These are phyloP conservation scores for Acanthurus tractus DNA, from an alignment of 2,797 vertebrate species.

Conservation along the genomic window DNA sequence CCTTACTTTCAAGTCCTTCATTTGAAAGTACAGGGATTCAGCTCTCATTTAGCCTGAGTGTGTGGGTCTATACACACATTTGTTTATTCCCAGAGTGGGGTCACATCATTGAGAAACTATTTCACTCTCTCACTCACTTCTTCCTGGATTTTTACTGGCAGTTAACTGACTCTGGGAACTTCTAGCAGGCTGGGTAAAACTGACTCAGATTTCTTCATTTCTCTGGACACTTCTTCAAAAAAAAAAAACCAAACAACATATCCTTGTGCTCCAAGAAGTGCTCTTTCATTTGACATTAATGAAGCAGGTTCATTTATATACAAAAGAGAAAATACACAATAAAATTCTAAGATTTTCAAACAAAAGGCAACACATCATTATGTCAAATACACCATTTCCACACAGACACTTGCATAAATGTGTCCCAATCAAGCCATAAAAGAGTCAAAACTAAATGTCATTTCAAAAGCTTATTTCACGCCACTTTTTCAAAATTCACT, in stretches of 20 bases:
- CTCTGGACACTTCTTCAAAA: too few species aligned
- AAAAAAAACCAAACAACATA: conserved; percentile 43
- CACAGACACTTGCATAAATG: conserved; percentile 3
- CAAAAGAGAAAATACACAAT: conserved; percentile 33
- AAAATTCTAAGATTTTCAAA: conserved; percentile 24
- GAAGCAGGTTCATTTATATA: conserved; percentile 37
- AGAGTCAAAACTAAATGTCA: conserved; percentile 26
- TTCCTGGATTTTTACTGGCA: conserved; percentile 60
- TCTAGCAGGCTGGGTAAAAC: conserved; percentile 26
- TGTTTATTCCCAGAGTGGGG: conserved; percentile 31
- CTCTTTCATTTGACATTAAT: conserved; percentile 59
- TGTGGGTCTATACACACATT: conserved; percentile 6
- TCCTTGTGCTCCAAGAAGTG: conserved; percentile 38
- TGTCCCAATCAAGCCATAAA: background rate
- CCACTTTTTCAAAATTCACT: conserved; percentile 1
- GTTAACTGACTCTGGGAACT: conserved; percentile 50
- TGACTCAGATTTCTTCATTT: background rate
- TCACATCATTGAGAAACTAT: conserved; percentile 68
- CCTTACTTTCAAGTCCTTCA: background rate
- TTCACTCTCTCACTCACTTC: conserved; percentile 55
- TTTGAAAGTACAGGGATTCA: conserved; percentile 15
- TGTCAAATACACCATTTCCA: conserved; percentile 29
- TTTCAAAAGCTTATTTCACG: conserved; percentile 33
- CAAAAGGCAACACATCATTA: conserved; percentile 34
- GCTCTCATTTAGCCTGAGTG: background rate